Percentiles rank a stretch among this genome's conserved stretches.
These are phyloP conservation scores for Nephrocerus scutellatus DNA, from an alignment of 2,888 invertebrate genomes.

Conservation along the genomic window DNA sequence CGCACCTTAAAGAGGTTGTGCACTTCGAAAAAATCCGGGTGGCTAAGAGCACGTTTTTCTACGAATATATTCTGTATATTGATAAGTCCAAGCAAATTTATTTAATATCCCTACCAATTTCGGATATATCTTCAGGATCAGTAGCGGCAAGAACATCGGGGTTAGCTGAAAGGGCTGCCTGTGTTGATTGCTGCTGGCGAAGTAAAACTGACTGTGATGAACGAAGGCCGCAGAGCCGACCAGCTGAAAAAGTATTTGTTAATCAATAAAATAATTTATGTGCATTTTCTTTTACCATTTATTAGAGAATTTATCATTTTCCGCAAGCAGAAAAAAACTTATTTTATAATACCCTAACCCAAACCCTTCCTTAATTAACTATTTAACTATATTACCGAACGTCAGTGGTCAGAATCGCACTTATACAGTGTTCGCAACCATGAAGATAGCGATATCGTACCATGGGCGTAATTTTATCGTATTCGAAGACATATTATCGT, in stretches of 20 bases:
- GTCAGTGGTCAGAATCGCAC: too few relatives aligned
- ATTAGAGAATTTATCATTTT: conserved; percentile 30
- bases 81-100: too few relatives aligned
- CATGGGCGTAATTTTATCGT: too few relatives aligned
- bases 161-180: conserved; percentile 12
- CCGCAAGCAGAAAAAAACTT: too few relatives aligned
- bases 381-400: too few relatives aligned
- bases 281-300: conserved; percentile 27
- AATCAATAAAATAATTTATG: neutral
- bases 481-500: too few relatives aligned
- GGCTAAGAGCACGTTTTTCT: conserved; percentile 36
- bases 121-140: conserved; percentile 34
- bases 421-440: too few relatives aligned
- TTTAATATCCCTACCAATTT: conserved; percentile 21
- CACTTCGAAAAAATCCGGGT: conserved; percentile 80
- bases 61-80: conserved; percentile 15
- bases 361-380: too few relatives aligned
- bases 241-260: conserved; percentile 2
- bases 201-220: conserved; percentile 7
- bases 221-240: neutral
- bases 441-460: too few relatives aligned
- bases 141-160: conserved; percentile 11
- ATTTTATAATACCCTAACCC: too few relatives aligned
- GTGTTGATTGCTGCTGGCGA: conserved; percentile 22
- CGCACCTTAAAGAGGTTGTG: conserved; percentile 77